Evolutionary conservation across 2,797 vertebrate species (phyloP).

Genomic region (Chloroceryle amazona): DNA sequence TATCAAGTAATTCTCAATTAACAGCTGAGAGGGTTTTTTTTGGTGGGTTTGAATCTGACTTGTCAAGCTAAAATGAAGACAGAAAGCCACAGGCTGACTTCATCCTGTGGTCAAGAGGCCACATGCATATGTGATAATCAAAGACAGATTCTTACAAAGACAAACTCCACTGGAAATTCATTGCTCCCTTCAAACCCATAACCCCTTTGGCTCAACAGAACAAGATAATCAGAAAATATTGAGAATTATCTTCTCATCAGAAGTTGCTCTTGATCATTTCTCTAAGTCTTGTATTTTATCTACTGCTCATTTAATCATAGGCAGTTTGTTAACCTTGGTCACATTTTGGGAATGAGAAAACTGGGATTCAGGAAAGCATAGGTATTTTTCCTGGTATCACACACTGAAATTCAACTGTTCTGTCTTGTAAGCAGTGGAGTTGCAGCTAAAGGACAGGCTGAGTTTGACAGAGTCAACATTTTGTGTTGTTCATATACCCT

Average conservation of each 20-base stretch:
- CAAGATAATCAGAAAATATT: neutral
- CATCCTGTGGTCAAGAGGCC: neutral
- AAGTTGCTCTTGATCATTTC: neutral
- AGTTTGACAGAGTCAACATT: neutral
- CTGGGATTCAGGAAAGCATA: neutral
- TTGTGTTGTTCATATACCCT: neutral
- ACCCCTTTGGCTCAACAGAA: neutral
- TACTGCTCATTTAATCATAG: neutral
- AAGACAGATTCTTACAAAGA: neutral
- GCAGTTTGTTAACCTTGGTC: neutral
- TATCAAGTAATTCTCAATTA: neutral
- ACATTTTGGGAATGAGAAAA: neutral
- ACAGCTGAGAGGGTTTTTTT: fast-evolving
- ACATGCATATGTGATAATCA: fast-evolving
- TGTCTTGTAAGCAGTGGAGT: neutral
- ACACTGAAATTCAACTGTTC: neutral
- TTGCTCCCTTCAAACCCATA: neutral
- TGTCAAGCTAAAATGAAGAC: neutral
- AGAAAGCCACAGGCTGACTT: neutral
- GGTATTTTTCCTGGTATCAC: neutral
- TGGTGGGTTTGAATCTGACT: neutral
- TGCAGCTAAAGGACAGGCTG: neutral
- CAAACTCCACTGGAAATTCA: neutral
- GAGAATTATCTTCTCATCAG: neutral
- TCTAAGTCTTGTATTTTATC: neutral